Evolutionary conservation across 1,140 invertebrate species (phyloP).

Genomic region (Drosophila jambulina): DNA sequence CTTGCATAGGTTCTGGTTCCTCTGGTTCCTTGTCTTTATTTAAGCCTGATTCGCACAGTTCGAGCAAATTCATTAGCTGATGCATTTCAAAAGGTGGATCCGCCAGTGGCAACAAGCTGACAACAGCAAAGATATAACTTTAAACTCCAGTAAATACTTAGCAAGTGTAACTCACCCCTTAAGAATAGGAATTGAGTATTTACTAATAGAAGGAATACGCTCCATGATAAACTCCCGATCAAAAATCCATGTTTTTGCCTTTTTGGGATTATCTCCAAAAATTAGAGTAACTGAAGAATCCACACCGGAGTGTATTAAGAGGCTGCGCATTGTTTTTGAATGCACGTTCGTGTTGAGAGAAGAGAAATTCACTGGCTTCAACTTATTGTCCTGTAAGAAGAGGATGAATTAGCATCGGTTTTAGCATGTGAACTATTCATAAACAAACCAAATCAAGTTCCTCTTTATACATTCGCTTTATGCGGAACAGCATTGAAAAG

Average conservation of each 20-base stretch:
- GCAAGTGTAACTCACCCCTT: conserved; percentile 41
- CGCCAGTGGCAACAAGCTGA: conserved; percentile 61
- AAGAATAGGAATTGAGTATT: conserved; percentile 56
- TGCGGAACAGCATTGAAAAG: conserved; percentile 66
- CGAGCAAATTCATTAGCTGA: conserved; percentile 36
- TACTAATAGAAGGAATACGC: conserved; percentile 44
- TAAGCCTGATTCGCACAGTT: conserved; percentile 26
- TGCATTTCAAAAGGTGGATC: conserved; percentile 66
- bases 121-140: neutral
- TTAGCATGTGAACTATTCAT: no score
- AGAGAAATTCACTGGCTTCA: conserved; percentile 60
- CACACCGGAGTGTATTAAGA: conserved; percentile 65
- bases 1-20: neutral
- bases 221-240: conserved; percentile 60
- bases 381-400: conserved; percentile 52
- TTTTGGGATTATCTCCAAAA: conserved; percentile 68
- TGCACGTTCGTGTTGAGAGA: conserved; percentile 43
- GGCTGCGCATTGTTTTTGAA: conserved; percentile 54
- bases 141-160: neutral
- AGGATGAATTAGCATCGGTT: neutral
- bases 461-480: conserved; percentile 76
- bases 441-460: conserved; percentile 70
- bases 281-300: conserved; percentile 62
- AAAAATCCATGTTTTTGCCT: conserved; percentile 68
- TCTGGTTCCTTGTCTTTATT: neutral